Conservation (phyloP, 2,113 vertebrate species). For the Pardalotus punctatus region DNA sequence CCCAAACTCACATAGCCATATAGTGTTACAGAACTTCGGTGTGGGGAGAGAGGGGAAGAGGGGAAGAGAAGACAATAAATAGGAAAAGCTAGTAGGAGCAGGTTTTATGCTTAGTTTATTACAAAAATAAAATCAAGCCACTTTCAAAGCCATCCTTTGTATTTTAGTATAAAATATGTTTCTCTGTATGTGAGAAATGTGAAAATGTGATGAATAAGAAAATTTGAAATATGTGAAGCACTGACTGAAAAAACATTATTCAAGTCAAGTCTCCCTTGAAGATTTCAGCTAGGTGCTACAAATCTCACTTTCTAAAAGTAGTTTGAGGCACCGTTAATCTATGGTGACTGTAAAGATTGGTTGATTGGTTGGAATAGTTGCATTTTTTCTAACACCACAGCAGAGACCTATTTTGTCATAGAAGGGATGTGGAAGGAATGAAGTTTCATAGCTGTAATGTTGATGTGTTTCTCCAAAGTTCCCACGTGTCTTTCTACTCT, state of each 20-base stretch:
- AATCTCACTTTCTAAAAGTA: not conserved
- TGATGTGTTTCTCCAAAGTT: not conserved
- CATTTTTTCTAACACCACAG: not conserved
- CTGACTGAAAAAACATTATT: not conserved
- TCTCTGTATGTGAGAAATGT: not conserved
- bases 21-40: not conserved
- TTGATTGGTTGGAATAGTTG: accelerated
- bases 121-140: not conserved
- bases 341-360: not conserved
- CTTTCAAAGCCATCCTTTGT: not conserved
- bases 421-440: not conserved
- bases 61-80: not conserved
- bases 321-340: not conserved
- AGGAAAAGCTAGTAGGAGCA: not conserved
- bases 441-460: not conserved
- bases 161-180: not conserved
- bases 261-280: not conserved
- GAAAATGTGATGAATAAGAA: not conserved
- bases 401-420: not conserved
- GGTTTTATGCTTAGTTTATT: not conserved
- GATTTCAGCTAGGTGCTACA: not conserved
- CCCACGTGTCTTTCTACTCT: not conserved
- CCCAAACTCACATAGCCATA: not conserved
- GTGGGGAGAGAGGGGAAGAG: not conserved
- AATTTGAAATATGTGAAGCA: not conserved